These are phyloP conservation scores for Rhipidura dahli DNA, from an alignment of 2,113 vertebrate species.

Conservation along the genomic window DNA sequence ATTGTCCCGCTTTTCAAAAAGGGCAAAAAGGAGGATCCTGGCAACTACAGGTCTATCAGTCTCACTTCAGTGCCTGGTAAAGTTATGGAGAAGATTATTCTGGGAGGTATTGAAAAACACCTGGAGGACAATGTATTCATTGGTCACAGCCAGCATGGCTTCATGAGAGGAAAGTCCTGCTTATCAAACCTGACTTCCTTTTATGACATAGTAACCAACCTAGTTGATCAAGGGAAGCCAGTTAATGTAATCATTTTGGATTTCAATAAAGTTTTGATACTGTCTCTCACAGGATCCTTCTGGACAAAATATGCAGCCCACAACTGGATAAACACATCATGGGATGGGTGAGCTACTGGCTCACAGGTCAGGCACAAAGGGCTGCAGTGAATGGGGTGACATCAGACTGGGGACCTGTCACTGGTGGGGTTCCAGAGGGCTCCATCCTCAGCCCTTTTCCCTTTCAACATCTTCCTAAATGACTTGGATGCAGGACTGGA, in stretches of 20 bases:
- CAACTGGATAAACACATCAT: not conserved
- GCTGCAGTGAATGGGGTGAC: not conserved
- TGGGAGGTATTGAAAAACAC: not conserved
- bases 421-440: not conserved
- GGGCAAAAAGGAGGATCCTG: not conserved
- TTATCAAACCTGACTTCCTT: not conserved
- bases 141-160: not conserved
- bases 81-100: not conserved
- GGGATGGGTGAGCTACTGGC: not conserved
- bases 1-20: not conserved
- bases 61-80: not conserved
- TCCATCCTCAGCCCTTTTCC: rapidly evolving
- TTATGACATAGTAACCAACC: not conserved
- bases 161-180: not conserved
- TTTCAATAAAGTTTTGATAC: not conserved
- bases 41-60: not conserved
- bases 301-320: not conserved
- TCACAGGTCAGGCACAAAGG: rapidly evolving
- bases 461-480: not conserved
- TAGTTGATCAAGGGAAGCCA: not conserved
- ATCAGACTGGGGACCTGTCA: not conserved
- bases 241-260: not conserved
- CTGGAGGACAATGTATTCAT: not conserved
- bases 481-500: not conserved
- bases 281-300: not conserved